Conservation (phyloP, 2,888 invertebrate species). For the Hoplodrina blanda region DNA sequence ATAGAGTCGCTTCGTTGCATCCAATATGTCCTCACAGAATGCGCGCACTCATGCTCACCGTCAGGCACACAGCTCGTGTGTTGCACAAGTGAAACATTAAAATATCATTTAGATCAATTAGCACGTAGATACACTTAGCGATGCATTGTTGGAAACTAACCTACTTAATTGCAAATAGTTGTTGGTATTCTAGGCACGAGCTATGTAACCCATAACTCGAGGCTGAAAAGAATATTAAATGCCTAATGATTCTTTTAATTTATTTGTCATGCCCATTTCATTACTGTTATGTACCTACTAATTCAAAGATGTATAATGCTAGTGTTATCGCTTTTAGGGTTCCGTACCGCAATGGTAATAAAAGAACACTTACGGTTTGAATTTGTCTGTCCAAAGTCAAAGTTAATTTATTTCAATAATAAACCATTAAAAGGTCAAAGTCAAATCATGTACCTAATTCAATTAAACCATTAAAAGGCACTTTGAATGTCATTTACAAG, state of each 20-base stretch:
- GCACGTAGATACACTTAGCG: conserved; percentile 6
- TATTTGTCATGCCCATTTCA: conserved; percentile 11
- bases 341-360: too few species aligned
- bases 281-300: conserved; percentile 1
- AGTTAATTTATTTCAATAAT: too few species aligned
- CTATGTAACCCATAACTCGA: conserved; percentile 16
- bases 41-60: not conserved
- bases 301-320: not conserved
- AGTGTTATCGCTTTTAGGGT: not conserved
- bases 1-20: not conserved
- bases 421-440: too few species aligned
- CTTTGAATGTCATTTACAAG: too few species aligned
- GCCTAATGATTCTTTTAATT: conserved; percentile 30
- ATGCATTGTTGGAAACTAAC: conserved; percentile 14
- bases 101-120: conserved; percentile 23
- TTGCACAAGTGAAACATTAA: not conserved
- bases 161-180: conserved; percentile 15
- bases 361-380: too few species aligned
- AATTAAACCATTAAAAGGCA: too few species aligned
- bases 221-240: conserved; percentile 31
- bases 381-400: too few species aligned
- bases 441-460: too few species aligned
- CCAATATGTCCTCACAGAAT: conserved; percentile 5
- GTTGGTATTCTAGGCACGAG: conserved; percentile 18
- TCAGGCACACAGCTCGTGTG: not conserved